Percentiles rank a stretch among this genome's conserved stretches.
Evolutionary conservation across 1,140 invertebrate genomes (phyloP).

Genomic region (Epicauta chinensis): DNA sequence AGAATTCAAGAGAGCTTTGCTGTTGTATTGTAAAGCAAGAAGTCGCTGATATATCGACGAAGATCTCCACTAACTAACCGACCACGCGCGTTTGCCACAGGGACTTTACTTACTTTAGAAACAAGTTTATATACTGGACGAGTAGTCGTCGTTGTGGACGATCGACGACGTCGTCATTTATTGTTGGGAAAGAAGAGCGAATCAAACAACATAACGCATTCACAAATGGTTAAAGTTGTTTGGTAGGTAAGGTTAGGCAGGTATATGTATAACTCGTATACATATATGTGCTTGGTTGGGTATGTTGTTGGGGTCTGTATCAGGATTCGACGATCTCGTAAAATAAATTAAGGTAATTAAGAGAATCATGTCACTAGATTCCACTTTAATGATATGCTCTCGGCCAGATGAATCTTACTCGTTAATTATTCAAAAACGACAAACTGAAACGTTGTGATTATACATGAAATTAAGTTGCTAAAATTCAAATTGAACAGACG

Average conservation of each 20-base stretch:
- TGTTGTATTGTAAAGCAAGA: neutral
- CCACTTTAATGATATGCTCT: conserved; percentile 39
- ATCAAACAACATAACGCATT: too few relatives aligned
- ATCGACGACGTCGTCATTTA: too few relatives aligned
- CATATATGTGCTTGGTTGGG: too few relatives aligned
- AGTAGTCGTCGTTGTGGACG: too few relatives aligned
- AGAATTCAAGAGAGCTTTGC: conserved; percentile 13
- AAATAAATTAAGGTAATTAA: conserved; percentile 43
- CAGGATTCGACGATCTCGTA: conserved; percentile 26
- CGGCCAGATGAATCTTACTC: conserved; percentile 34
- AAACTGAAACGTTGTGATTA: too few relatives aligned
- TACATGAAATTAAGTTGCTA: conserved; percentile 10
- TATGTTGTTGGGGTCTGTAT: neutral
- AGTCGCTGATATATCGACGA: conserved; percentile 27
- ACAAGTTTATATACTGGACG: conserved; percentile 28
- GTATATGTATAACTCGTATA: too few relatives aligned
- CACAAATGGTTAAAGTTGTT: too few relatives aligned
- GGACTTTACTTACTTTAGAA: conserved; percentile 18
- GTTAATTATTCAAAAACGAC: conserved; percentile 27
- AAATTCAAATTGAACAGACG: conserved; percentile 5
- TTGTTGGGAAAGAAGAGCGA: too few relatives aligned
- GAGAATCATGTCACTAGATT: conserved; percentile 42
- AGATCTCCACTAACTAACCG: conserved; percentile 21
- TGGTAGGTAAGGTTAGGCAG: too few relatives aligned
- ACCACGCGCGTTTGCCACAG: conserved; percentile 28